These are phyloP conservation scores for Enteromius treurensis DNA, from an alignment of 2,797 vertebrate genomes.

Conservation along the genomic window DNA sequence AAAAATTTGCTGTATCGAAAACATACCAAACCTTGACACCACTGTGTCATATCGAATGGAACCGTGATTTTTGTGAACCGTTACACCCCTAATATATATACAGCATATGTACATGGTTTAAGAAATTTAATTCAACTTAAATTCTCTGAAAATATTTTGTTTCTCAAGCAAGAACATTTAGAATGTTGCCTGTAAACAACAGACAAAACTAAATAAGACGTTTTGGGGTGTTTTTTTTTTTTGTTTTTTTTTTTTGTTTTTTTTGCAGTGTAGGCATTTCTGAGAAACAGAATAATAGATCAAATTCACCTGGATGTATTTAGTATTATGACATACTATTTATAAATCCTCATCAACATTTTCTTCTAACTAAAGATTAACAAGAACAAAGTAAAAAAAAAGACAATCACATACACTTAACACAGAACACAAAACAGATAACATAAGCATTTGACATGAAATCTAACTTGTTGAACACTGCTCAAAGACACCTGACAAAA, in stretches of 20 bases:
- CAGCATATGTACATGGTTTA: neutral
- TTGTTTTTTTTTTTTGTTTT: too few species aligned
- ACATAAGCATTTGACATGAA: constrained; percentile 45
- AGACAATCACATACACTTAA: constrained; percentile 23
- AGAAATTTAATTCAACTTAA: neutral
- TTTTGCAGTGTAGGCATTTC: constrained; percentile 51
- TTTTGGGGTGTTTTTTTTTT: too few species aligned
- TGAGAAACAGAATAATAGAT: constrained; percentile 42
- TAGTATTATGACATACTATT: constrained; percentile 49
- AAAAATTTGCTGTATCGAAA: too few species aligned
- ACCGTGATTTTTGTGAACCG: too few species aligned
- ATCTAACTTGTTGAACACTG: constrained; percentile 56
- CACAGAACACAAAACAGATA: constrained; percentile 55
- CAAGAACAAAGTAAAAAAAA: constrained; percentile 2
- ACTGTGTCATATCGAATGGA: too few species aligned
- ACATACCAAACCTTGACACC: too few species aligned
- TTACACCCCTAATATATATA: too few species aligned
- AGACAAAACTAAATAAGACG: neutral
- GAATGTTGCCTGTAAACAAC: neutral
- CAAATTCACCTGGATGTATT: constrained; percentile 55
- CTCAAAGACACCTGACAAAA: constrained; percentile 72
- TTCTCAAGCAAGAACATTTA: neutral
- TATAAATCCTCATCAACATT: constrained; percentile 39
- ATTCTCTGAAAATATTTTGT: neutral
- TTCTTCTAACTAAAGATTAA: constrained; percentile 26